A percentile compares a stretch with the other conserved stretches of the same genome.
Conservation (phyloP, 2,113 vertebrate genomes). For the Alethe castanea region DNA sequence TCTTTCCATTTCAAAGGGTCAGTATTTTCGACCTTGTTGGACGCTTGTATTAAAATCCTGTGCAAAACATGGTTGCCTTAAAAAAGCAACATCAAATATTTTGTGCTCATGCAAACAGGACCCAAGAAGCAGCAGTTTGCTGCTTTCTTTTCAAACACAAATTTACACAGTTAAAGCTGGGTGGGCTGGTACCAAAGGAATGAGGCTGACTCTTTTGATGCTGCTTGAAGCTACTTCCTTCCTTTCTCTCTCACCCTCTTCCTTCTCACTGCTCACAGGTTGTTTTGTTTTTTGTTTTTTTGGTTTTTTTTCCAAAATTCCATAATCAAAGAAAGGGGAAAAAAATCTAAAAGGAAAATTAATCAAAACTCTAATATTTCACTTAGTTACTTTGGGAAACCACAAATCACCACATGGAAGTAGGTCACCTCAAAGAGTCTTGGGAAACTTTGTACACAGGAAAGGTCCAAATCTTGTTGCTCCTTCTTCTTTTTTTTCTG, state of each 20-base stretch:
- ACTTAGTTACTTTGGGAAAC: not conserved
- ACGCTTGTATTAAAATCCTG: constrained; percentile 47
- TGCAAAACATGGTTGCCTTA: constrained; percentile 55
- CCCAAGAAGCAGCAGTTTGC: not conserved
- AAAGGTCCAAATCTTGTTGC: not conserved
- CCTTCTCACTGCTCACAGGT: not conserved
- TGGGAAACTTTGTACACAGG: not conserved
- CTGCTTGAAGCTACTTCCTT: not conserved
- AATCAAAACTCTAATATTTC: not conserved
- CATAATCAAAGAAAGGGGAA: not conserved
- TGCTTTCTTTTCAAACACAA: not conserved
- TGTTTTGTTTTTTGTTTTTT: not conserved
- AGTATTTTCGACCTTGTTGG: constrained; percentile 64
- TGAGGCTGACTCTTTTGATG: not conserved
- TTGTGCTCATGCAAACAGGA: not conserved
- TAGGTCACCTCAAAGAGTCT: not conserved
- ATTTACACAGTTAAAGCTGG: not conserved
- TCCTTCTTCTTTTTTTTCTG: not conserved
- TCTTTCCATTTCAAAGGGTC: constrained; percentile 71
- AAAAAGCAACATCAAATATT: constrained; percentile 2
- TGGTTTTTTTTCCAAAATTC: not conserved
- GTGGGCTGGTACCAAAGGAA: not conserved
- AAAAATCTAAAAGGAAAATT: not conserved
- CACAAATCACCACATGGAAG: not conserved
- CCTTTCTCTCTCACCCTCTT: not conserved